Percentiles rank a stretch among this genome's conserved stretches.
phyloP scores from a whole-genome alignment of 2,797 vertebrate species.

The Acridotheres tristis region DNA sequence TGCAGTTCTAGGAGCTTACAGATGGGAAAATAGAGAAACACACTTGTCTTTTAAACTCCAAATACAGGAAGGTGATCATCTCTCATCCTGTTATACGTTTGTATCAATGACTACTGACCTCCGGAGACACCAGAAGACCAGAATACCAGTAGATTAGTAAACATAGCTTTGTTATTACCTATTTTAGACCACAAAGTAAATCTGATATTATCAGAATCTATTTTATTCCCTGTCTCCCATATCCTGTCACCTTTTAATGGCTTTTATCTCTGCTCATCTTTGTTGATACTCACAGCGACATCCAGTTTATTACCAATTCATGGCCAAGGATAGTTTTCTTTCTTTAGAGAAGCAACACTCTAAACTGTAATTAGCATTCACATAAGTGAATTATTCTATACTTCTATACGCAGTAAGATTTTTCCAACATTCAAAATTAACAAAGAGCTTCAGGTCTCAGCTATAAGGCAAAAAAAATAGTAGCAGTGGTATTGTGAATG shows the following conservation, averaged over 20 bases:
- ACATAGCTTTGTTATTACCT: background rate
- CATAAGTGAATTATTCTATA: conserved; percentile 1
- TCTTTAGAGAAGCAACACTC: background rate
- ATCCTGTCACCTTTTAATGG: background rate
- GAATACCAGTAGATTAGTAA: background rate
- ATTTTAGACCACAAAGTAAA: background rate
- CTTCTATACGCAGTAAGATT: background rate
- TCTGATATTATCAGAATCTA: background rate
- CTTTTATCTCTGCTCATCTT: background rate
- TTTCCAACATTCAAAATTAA: background rate
- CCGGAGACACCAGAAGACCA: background rate
- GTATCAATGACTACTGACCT: background rate
- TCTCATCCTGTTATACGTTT: background rate
- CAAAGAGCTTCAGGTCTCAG: background rate
- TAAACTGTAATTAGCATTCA: background rate
- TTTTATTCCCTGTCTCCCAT: background rate
- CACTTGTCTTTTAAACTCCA: background rate
- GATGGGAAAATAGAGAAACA: background rate
- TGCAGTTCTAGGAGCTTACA: background rate
- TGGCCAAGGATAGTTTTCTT: background rate
- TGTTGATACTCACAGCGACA: background rate
- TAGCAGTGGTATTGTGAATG: background rate
- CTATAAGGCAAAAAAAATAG: background rate
- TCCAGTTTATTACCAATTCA: background rate
- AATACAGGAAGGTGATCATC: background rate